Evolutionary conservation across 2,888 invertebrate species (phyloP), one percentile per base, ranked within the genome.

Genomic region (Mesorhabditis sp.): DNA sequence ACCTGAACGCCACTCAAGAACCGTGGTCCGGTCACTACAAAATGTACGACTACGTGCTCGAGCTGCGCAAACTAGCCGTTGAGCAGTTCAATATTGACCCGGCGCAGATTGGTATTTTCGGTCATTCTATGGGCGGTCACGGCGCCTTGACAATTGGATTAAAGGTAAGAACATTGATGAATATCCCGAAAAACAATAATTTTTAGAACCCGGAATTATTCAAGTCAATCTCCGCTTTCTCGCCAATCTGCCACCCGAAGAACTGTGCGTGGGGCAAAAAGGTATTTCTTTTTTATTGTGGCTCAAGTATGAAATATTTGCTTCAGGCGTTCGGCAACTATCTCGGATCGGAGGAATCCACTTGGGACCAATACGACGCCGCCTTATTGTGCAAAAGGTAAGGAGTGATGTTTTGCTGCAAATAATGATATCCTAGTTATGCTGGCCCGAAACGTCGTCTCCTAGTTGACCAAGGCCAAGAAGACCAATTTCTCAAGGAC

Each of bases 31-130:
- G 90, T 45, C 90, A 97, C 88, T 98, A 96, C 86, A 90, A 91
- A 82, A 99, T 99, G 98, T 95, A 91, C 83, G 92, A 92, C 74
- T 98, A 98, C 83, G 88, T 98, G n/a, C 93, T 76, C n/a, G 73
- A 83, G 65, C 85, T 83, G 66, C 70, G 84, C 44, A 15, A 42
- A 28, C 28, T 28, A 28, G 28, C 28, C 28, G 28, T 28, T 2
- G 28, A 28, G 28, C 28, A 93, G 82, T 94, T 97, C 82, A 90
- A 91, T 4, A 89, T 89, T 0, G 78, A 74, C 42, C 62, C 67
- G 13, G 42, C 50, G 43, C 41, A 67, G 13, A 44, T 65, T 10
- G 81, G 80, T 66, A 81, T 85, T 65, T 80, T 81, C 70, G 85
- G 85, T 0, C 85, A 84, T 74, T 81, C 95, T 85, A 98, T 98